Conservation (phyloP, 2,888 invertebrate species). For the Synanthedon formicaeformis region DNA sequence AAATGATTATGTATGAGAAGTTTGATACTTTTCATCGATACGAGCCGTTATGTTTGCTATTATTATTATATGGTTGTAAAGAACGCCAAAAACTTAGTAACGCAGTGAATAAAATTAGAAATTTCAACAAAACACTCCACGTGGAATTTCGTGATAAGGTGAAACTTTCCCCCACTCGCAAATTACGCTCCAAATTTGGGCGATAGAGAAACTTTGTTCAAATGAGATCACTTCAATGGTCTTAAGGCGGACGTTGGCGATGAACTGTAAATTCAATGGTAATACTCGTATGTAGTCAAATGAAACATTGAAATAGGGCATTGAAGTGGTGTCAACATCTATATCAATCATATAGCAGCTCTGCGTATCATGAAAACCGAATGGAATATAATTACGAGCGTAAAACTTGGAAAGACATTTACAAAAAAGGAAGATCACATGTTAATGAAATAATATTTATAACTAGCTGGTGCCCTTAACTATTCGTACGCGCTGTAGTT, state of each 20-base stretch:
- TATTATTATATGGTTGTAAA: constrained; percentile 4
- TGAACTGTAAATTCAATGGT: too few species aligned
- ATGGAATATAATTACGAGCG: too few species aligned
- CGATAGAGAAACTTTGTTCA: constrained; percentile 62
- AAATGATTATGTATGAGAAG: too few species aligned
- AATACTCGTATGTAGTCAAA: too few species aligned
- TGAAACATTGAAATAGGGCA: constrained; percentile 10
- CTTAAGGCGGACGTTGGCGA: constrained; percentile 10
- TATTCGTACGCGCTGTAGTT: too few species aligned
- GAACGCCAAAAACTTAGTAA: constrained; percentile 18
- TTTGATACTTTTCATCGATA: too few species aligned
- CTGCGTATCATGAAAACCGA: too few species aligned
- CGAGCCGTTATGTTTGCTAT: not conserved
- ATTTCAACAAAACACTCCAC: constrained; percentile 61
- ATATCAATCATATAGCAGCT: too few species aligned
- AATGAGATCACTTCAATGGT: constrained; percentile 59
- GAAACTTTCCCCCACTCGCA: constrained; percentile 59
- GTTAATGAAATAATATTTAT: too few species aligned
- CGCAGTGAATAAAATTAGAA: constrained; percentile 46
- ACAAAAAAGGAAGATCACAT: too few species aligned
- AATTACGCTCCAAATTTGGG: constrained; percentile 63
- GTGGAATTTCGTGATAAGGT: constrained; percentile 65
- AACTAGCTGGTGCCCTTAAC: too few species aligned
- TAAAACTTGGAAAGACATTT: too few species aligned
- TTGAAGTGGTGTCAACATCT: constrained; percentile 9